These are phyloP conservation scores for Bovichtus diacanthus DNA, from an alignment of 2,797 vertebrate genomes.

Conservation along the genomic window DNA sequence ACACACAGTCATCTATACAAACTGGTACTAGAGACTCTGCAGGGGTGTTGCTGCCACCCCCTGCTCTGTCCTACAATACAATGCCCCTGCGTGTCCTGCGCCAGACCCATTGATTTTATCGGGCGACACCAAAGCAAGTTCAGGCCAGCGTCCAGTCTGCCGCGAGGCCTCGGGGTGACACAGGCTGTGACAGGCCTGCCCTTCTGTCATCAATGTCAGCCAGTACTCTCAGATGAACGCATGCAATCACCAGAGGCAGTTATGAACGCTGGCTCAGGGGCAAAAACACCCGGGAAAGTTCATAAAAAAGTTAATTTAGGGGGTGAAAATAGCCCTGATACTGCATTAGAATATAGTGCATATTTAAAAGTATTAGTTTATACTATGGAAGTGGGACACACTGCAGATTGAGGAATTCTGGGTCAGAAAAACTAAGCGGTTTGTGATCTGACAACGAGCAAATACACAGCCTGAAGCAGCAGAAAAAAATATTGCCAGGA, in stretches of 20 bases:
- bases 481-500: not conserved
- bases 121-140: slow-evolving; percentile 71
- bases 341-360: not conserved
- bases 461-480: slow-evolving; percentile 1
- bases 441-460: slow-evolving; percentile 6
- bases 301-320: slow-evolving; percentile 2
- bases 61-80: slow-evolving; percentile 52
- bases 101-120: slow-evolving; percentile 84
- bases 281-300: slow-evolving; percentile 2
- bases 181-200: slow-evolving; percentile 50
- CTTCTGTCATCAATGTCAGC: slow-evolving; percentile 68
- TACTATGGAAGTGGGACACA: slow-evolving; percentile 1
- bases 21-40: slow-evolving; percentile 1
- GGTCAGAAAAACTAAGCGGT: not conserved
- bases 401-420: slow-evolving; percentile 1
- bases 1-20: not conserved
- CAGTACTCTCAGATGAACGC: slow-evolving; percentile 43
- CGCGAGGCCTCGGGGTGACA: slow-evolving; percentile 58
- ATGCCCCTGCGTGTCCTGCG: slow-evolving; percentile 48
- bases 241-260: slow-evolving; percentile 39
- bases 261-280: not conserved
- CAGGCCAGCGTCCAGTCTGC: slow-evolving; percentile 71
- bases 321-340: not conserved
- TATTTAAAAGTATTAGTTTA: not conserved
- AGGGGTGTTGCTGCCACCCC: slow-evolving; percentile 20